phyloP scores from a whole-genome alignment of 2,888 invertebrate genomes.

The Clostera curtula region DNA sequence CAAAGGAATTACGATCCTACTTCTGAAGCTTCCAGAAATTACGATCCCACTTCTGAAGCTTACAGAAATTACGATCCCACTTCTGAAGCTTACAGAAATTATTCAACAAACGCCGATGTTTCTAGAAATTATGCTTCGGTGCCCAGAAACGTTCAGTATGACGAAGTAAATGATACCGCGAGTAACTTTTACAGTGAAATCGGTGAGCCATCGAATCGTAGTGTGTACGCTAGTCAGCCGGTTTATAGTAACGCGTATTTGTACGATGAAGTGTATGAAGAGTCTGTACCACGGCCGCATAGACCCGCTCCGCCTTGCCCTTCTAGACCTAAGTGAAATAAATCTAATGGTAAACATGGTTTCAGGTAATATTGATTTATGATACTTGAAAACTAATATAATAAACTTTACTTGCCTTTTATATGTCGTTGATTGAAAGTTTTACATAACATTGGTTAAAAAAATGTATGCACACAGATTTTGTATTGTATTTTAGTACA shows the following conservation, averaged over 20 bases:
- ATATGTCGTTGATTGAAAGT: slow-evolving; percentile 25
- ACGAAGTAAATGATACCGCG: slow-evolving; percentile 54
- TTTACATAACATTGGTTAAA: slow-evolving; percentile 3
- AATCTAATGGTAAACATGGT: too few species aligned
- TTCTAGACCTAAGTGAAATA: slow-evolving; percentile 36
- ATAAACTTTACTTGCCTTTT: too few species aligned
- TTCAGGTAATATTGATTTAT: too few species aligned
- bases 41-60: too few species aligned
- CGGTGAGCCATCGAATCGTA: slow-evolving; percentile 26
- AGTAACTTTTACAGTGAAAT: slow-evolving; percentile 62
- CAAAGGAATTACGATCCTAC: too few species aligned
- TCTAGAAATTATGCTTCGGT: slow-evolving; percentile 29
- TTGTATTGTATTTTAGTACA: too few species aligned
- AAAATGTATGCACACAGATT: too few species aligned
- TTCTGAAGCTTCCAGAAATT: too few species aligned
- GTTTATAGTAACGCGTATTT: slow-evolving; percentile 38
- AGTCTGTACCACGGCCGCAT: slow-evolving; percentile 65
- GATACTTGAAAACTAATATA: too few species aligned
- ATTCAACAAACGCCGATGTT: too few species aligned
- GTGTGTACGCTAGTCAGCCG: slow-evolving; percentile 25
- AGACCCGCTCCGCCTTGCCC: slow-evolving; percentile 77
- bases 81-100: too few species aligned
- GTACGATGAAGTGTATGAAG: slow-evolving; percentile 63
- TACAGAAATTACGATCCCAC: too few species aligned
- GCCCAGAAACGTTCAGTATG: slow-evolving; percentile 39